These are phyloP conservation scores for Eupeodes latifasciatus DNA, from an alignment of 2,888 invertebrate species.

Conservation along the genomic window DNA sequence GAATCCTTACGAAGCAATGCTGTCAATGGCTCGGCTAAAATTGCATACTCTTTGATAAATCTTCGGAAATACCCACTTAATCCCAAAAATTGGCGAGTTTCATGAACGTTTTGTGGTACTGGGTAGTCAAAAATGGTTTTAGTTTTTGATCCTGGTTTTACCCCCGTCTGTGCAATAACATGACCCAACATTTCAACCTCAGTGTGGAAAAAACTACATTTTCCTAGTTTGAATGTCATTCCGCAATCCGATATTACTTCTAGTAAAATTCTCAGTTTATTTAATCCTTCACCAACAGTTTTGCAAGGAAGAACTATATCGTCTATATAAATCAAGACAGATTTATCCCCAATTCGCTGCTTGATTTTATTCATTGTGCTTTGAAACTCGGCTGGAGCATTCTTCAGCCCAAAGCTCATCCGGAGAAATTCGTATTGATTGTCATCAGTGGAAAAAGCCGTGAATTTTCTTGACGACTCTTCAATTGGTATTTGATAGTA, in stretches of 20 bases:
- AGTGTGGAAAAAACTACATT: slow-evolving; percentile 20
- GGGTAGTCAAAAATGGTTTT: neutral
- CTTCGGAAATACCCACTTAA: slow-evolving; percentile 14
- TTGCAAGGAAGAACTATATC: slow-evolving; percentile 33
- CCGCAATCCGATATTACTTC: neutral
- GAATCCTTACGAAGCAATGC: too few relatives aligned
- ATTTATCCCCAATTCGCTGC: slow-evolving; percentile 5
- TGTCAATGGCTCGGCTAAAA: too few relatives aligned
- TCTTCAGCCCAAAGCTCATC: neutral
- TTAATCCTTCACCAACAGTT: slow-evolving; percentile 10
- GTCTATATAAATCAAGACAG: slow-evolving; percentile 27
- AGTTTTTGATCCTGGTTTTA: slow-evolving; percentile 15
- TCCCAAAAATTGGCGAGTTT: neutral
- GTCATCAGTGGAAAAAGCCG: neutral
- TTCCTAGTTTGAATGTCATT: slow-evolving; percentile 21
- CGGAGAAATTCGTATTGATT: slow-evolving; percentile 35
- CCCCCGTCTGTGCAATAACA: neutral
- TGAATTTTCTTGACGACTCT: too few relatives aligned
- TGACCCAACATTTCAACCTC: slow-evolving; percentile 11
- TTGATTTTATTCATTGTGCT: slow-evolving; percentile 23
- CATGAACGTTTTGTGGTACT: neutral
- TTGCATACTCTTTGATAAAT: neutral
- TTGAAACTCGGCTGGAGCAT: slow-evolving; percentile 1
- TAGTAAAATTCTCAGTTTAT: slow-evolving; percentile 14
- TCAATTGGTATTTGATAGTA: slow-evolving; percentile 30